Conservation (phyloP, 2,113 vertebrate species). For the Gnathonemus echidnorhynchus region DNA sequence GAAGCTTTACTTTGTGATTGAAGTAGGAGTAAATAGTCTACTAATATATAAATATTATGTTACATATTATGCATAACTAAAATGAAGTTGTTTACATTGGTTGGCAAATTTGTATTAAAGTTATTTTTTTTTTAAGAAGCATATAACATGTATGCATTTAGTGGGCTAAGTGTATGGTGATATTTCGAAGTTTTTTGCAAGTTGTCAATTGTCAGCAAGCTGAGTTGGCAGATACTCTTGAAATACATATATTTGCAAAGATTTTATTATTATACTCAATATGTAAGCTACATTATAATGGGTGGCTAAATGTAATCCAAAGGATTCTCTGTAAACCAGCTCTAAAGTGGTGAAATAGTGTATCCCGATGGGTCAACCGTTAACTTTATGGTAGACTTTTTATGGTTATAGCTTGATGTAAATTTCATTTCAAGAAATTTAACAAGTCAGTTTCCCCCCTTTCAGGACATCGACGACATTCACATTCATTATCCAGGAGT, state of each 20-base stretch:
- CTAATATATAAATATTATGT: background rate
- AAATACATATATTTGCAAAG: background rate
- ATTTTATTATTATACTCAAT: background rate
- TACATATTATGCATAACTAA: background rate
- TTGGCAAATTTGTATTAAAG: background rate
- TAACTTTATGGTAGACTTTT: background rate
- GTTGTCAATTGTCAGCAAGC: background rate
- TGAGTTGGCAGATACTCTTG: background rate
- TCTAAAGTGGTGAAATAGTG: background rate
- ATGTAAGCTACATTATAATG: background rate
- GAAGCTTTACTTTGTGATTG: background rate
- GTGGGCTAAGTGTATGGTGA: background rate
- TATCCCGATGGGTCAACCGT: background rate
- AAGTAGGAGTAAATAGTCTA: background rate
- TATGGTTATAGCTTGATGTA: background rate
- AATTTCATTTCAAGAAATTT: background rate
- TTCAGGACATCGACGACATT: slow-evolving; percentile 85
- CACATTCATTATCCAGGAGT: slow-evolving; percentile 87
- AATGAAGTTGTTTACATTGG: background rate
- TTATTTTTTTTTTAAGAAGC: background rate
- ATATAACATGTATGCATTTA: background rate
- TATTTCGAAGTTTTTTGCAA: background rate
- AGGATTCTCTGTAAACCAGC: background rate
- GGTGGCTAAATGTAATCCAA: background rate
- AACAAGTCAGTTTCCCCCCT: background rate